Evolutionary conservation across 2,888 invertebrate species (phyloP).

Genomic region (Lasioglossum villosulum): DNA sequence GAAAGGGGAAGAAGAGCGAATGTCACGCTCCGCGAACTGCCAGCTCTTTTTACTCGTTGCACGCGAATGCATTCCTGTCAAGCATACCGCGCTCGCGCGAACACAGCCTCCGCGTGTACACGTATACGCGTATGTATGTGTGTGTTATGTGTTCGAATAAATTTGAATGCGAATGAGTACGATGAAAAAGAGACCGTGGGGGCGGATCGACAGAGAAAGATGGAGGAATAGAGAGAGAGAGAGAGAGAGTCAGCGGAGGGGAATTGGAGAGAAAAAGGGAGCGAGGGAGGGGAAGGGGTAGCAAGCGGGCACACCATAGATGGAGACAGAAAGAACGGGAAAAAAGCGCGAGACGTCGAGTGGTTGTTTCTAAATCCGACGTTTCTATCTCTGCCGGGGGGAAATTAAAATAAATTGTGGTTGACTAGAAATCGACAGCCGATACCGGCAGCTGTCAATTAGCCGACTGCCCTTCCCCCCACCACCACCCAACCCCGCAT

Average conservation of each 20-base stretch:
- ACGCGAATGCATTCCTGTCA: constrained; percentile 69
- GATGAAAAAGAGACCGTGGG: constrained; percentile 50
- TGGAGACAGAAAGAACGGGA: not conserved
- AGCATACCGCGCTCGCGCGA: constrained; percentile 63
- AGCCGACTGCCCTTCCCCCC: constrained; percentile 45
- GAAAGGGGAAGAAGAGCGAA: constrained; percentile 67
- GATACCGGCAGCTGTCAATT: constrained; percentile 67
- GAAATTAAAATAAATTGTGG: constrained; percentile 65
- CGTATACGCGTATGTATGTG: constrained; percentile 21
- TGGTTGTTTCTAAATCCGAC: constrained; percentile 43
- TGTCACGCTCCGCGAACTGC: constrained; percentile 70
- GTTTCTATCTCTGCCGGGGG: constrained; percentile 33
- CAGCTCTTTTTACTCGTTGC: constrained; percentile 62
- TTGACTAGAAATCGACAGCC: constrained; percentile 51
- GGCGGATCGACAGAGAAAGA: not conserved
- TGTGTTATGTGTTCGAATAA: constrained; percentile 74
- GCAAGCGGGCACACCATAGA: not conserved
- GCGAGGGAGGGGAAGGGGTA: not conserved
- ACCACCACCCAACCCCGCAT: not conserved
- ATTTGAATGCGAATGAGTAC: constrained; percentile 73
- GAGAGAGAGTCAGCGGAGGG: not conserved
- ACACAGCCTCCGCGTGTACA: not conserved
- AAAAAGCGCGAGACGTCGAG: constrained; percentile 31
- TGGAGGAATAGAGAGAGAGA: not conserved
- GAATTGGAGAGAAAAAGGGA: not conserved